phyloP scores from a whole-genome alignment of 2,113 vertebrate genomes.

The Anser brachyrhynchus region DNA sequence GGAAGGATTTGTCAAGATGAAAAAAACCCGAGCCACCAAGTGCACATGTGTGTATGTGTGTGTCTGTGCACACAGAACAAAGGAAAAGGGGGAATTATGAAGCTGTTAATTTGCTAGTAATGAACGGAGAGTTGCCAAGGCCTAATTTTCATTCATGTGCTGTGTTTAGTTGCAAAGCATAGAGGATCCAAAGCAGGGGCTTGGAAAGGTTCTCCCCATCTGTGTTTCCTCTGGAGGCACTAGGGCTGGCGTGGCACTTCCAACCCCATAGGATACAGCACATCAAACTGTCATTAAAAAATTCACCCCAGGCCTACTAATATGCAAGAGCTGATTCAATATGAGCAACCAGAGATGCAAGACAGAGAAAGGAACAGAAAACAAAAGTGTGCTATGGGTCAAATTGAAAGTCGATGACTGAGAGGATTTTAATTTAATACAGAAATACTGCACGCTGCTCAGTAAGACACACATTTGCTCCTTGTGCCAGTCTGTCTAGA shows the following conservation, averaged over 20 bases:
- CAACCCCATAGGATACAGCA: background rate
- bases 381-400: background rate
- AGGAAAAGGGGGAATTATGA: slow-evolving; percentile 12
- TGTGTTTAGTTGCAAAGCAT: background rate
- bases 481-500: background rate
- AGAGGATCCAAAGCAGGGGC: background rate
- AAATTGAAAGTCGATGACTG: background rate
- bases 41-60: background rate
- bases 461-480: background rate
- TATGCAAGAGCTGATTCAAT: background rate
- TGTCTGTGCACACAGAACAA: slow-evolving; percentile 13
- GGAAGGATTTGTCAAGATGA: slow-evolving; percentile 25
- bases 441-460: background rate
- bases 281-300: background rate
- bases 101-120: slow-evolving; percentile 31
- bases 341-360: background rate
- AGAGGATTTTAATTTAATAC: background rate
- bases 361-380: background rate
- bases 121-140: background rate
- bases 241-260: background rate
- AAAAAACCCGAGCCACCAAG: background rate
- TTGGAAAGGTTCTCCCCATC: background rate
- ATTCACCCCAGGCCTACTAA: background rate
- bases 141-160: background rate
- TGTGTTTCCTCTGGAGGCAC: background rate